phyloP scores from a whole-genome alignment of 2,797 vertebrate genomes.

The Clarias fuscus region DNA sequence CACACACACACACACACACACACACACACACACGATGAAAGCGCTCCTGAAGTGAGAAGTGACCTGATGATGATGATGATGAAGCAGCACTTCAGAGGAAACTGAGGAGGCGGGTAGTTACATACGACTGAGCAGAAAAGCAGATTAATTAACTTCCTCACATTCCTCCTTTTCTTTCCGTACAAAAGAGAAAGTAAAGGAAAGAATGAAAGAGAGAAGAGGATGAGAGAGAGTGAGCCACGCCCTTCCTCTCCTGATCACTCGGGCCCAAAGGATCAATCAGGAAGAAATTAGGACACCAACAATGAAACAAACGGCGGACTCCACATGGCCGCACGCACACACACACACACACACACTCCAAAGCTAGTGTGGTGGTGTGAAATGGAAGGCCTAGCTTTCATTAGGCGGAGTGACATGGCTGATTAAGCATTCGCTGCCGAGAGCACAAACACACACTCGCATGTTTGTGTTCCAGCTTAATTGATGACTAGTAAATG shows the following conservation, averaged over 20 bases:
- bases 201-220: background rate
- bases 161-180: background rate
- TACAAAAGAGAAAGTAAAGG: background rate
- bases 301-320: slow-evolving; percentile 35
- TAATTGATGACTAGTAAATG: slow-evolving; percentile 11
- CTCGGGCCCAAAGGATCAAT: slow-evolving; percentile 35
- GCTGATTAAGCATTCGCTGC: slow-evolving; percentile 22
- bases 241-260: slow-evolving; percentile 45
- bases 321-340: background rate
- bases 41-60: background rate
- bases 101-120: slow-evolving; percentile 1
- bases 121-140: slow-evolving; percentile 13
- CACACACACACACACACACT: background rate
- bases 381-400: background rate
- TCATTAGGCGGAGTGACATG: background rate
- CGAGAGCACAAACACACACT: background rate
- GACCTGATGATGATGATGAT: background rate
- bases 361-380: background rate
- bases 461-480: background rate
- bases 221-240: background rate
- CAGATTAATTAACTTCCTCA: slow-evolving; percentile 7
- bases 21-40: background rate
- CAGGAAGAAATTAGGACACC: slow-evolving; percentile 12
- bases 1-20: background rate
- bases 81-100: slow-evolving; percentile 29